phyloP scores from a whole-genome alignment of 1,140 invertebrate species.

The Apis laboriosa region DNA sequence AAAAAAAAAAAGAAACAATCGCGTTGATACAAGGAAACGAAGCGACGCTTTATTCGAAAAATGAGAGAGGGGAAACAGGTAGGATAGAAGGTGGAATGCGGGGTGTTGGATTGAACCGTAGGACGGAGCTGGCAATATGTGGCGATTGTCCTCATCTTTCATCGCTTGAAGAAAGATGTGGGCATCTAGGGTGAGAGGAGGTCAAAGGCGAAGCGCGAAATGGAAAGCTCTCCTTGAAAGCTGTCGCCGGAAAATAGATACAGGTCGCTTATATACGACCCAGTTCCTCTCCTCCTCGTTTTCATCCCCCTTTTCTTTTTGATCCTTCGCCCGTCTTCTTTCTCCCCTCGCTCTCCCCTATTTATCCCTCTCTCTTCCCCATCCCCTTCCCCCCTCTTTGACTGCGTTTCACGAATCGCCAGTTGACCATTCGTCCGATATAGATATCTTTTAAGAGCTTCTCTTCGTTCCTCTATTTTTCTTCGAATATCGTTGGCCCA shows the following conservation, averaged over 20 bases:
- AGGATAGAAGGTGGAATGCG: background rate
- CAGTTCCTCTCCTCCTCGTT: constrained; percentile 18
- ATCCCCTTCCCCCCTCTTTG: background rate
- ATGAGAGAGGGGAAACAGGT: background rate
- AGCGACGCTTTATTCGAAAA: constrained; percentile 15
- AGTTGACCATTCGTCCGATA: constrained; percentile 13
- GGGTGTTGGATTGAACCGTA: constrained; percentile 11
- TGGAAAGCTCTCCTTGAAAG: constrained; percentile 54
- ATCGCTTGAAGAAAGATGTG: constrained; percentile 28
- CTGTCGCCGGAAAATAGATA: constrained; percentile 53
- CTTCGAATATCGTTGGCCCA: background rate
- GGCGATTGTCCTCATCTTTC: constrained; percentile 63
- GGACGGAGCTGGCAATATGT: constrained; percentile 47
- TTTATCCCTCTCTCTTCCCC: background rate
- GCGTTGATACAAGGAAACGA: constrained; percentile 34
- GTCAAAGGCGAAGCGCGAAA: constrained; percentile 33
- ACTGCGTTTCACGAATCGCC: constrained; percentile 19
- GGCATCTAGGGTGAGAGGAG: background rate
- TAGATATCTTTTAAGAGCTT: background rate
- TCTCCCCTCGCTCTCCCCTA: background rate
- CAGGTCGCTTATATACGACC: constrained; percentile 25
- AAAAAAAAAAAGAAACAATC: constrained; percentile 15
- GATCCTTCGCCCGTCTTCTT: background rate
- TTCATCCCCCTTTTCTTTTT: constrained; percentile 1
- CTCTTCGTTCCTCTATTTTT: background rate